Evolutionary conservation across 2,797 vertebrate species (phyloP).

Genomic region (Pachyuromys duprasi): DNA sequence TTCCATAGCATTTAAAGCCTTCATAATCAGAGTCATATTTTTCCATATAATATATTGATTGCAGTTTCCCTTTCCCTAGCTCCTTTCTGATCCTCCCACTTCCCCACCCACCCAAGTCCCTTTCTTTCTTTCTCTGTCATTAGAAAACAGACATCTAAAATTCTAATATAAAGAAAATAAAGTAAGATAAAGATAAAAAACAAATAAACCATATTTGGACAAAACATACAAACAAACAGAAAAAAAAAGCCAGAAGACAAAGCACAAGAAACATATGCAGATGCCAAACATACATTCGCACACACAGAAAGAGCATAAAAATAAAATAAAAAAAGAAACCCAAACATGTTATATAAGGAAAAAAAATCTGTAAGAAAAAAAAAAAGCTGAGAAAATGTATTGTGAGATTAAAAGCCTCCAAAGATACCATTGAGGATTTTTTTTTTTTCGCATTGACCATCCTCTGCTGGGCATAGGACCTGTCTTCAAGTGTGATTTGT

Average conservation of each 20-base stretch:
- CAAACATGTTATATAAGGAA: too few relatives aligned
- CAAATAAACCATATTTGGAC: neutral
- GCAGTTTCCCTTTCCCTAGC: neutral
- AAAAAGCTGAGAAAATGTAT: neutral
- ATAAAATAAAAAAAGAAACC: neutral
- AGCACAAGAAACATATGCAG: neutral
- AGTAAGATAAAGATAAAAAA: neutral
- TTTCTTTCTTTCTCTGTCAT: neutral
- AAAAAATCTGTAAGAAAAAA: neutral
- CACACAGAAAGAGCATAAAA: neutral
- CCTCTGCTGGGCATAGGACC: neutral
- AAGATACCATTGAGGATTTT: neutral
- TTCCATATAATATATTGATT: neutral
- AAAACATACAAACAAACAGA: neutral
- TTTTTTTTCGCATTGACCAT: too few relatives aligned
- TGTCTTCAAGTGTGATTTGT: neutral
- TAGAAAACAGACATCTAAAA: neutral
- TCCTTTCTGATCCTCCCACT: neutral
- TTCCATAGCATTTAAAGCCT: slow-evolving; percentile 5
- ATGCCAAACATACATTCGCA: neutral
- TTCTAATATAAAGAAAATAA: neutral
- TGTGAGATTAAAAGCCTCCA: neutral
- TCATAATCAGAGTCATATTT: neutral
- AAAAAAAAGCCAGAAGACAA: neutral
- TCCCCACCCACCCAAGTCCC: neutral